phyloP scores from a whole-genome alignment of 2,113 vertebrate genomes.

The Diphyllodes magnificus region DNA sequence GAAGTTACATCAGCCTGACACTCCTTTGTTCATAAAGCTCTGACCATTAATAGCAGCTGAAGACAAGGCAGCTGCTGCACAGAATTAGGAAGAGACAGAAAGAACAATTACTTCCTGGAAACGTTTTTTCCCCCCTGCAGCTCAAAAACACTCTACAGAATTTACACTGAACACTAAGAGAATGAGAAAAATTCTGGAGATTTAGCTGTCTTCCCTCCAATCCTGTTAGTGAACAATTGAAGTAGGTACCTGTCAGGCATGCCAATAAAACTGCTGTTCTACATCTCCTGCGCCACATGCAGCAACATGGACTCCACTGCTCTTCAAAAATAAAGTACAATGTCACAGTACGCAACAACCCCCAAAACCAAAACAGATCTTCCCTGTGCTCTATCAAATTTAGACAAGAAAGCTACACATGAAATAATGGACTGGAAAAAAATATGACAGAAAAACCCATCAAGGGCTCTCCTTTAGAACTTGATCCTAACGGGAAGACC shows the following conservation, averaged over 20 bases:
- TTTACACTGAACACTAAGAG: not conserved
- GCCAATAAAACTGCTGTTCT: not conserved
- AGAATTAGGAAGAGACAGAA: conserved; percentile 55
- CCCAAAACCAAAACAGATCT: not conserved
- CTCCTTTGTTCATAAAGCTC: conserved; percentile 45
- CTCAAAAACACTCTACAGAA: not conserved
- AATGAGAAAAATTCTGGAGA: not conserved
- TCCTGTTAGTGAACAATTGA: not conserved
- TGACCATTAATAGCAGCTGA: conserved; percentile 54
- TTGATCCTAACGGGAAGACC: not conserved
- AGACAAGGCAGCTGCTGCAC: conserved; percentile 54
- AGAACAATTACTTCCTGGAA: conserved; percentile 58
- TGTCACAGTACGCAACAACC: not conserved
- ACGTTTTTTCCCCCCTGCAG: not conserved
- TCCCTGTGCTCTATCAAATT: not conserved
- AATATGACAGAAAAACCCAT: not conserved
- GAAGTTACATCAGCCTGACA: conserved; percentile 40
- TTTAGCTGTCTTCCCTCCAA: not conserved
- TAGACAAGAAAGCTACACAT: not conserved
- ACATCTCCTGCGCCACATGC: not conserved
- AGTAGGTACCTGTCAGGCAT: not conserved
- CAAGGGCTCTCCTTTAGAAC: not conserved
- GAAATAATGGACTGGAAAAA: not conserved
- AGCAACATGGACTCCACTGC: not conserved
- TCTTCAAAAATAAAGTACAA: not conserved